A percentile compares a stretch with the other conserved stretches of the same genome.
Evolutionary conservation across 2,113 vertebrate species (phyloP).

Genomic region (Gorsachius goisagi): DNA sequence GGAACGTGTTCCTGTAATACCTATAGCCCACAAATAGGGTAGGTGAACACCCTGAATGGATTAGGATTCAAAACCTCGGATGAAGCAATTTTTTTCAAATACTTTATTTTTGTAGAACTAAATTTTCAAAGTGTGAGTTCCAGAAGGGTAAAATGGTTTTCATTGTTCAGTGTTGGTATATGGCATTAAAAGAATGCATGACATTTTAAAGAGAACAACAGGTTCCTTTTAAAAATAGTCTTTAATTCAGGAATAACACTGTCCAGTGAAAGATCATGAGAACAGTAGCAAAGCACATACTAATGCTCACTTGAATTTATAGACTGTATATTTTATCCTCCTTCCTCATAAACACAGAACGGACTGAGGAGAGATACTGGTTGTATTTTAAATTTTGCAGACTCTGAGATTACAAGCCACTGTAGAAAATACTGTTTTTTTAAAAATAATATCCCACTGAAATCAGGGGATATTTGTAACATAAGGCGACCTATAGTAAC

Average conservation of each 20-base stretch:
- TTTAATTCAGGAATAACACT: conserved; percentile 29
- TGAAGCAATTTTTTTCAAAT: neutral
- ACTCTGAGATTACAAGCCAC: neutral
- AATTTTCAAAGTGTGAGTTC: conserved; percentile 3
- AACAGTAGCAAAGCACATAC: neutral
- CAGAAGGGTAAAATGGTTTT: conserved; percentile 3
- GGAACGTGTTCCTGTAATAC: neutral
- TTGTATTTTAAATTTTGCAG: neutral
- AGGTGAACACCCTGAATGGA: neutral
- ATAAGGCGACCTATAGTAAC: neutral
- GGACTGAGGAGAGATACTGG: neutral
- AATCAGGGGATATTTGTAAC: neutral
- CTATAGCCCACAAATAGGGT: neutral
- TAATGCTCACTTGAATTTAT: conserved; percentile 11
- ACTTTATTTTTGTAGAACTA: neutral
- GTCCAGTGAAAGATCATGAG: neutral
- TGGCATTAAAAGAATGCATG: conserved; percentile 55
- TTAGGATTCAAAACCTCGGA: neutral
- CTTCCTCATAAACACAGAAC: neutral
- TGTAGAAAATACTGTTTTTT: neutral
- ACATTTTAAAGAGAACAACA: conserved; percentile 63
- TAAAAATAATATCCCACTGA: neutral
- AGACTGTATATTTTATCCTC: neutral
- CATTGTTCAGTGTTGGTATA: conserved; percentile 30
- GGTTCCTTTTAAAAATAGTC: conserved; percentile 63